A percentile compares a stretch with the other conserved stretches of the same genome.
These are phyloP conservation scores for Chaetops frenatus DNA, from an alignment of 2,113 vertebrate species.

Conservation along the genomic window DNA sequence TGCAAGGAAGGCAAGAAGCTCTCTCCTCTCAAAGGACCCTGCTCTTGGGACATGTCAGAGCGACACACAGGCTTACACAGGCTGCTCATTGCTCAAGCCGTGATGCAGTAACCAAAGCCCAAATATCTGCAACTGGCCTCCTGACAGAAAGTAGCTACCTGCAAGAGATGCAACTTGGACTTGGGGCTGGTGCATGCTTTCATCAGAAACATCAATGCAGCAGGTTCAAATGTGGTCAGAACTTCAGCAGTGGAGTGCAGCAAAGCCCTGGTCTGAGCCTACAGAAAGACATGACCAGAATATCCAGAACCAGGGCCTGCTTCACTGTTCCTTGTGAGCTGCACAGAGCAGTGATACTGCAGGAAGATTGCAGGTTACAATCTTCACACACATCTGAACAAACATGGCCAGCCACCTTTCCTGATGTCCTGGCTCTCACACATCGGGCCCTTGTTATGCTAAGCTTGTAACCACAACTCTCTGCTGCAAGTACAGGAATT, in stretches of 20 bases:
- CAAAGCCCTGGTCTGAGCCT: background rate
- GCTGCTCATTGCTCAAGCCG: background rate
- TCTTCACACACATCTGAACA: background rate
- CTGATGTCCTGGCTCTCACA: background rate
- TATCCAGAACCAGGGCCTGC: background rate
- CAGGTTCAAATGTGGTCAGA: background rate
- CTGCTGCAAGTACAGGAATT: background rate
- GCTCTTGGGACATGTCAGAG: background rate
- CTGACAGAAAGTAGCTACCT: background rate
- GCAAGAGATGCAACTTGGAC: rapidly evolving
- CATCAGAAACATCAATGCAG: background rate
- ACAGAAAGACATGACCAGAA: background rate
- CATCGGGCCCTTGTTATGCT: background rate
- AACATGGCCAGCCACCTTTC: background rate
- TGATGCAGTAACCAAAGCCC: background rate
- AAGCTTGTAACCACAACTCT: background rate
- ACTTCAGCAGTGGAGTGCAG: background rate
- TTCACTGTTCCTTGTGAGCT: background rate
- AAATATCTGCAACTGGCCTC: background rate
- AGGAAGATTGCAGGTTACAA: background rate
- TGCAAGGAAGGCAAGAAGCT: background rate
- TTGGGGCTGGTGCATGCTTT: rapidly evolving
- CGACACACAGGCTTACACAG: rapidly evolving
- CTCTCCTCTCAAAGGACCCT: background rate
- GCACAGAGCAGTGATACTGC: background rate